These are phyloP conservation scores for Lasioglossum morio DNA, from an alignment of 2,888 invertebrate genomes.

Conservation along the genomic window DNA sequence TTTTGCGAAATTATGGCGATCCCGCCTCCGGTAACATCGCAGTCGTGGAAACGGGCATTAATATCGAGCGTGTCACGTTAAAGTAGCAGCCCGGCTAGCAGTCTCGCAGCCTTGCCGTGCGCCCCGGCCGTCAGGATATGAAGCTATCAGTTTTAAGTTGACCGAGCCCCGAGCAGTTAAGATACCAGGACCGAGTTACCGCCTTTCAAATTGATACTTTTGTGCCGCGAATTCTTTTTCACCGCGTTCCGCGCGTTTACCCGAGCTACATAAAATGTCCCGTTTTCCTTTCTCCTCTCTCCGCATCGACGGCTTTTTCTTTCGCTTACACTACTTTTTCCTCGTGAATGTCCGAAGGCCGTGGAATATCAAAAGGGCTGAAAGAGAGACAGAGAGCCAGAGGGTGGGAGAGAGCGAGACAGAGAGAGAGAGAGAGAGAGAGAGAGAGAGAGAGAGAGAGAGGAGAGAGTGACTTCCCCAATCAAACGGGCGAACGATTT, in stretches of 20 bases:
- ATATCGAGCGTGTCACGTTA: conserved; percentile 67
- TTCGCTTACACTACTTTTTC: background rate
- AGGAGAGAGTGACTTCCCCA: background rate
- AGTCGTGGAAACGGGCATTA: conserved; percentile 65
- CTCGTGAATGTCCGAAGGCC: conserved; percentile 3
- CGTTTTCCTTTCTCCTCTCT: background rate
- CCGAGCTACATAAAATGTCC: background rate
- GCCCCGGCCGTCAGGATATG: conserved; percentile 33
- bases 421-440: background rate
- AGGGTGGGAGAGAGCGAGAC: background rate
- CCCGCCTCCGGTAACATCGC: conserved; percentile 49
- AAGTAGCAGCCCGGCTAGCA: conserved; percentile 35
- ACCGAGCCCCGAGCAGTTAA: conserved; percentile 44
- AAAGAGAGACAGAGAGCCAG: background rate
- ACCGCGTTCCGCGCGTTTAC: conserved; percentile 32
- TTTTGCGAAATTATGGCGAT: conserved; percentile 71
- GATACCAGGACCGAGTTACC: conserved; percentile 40
- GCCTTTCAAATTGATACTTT: conserved; percentile 52
- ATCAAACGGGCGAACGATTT: conserved; percentile 7
- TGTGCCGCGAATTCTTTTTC: conserved; percentile 36
- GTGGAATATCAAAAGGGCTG: conserved; percentile 3
- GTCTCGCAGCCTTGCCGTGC: conserved; percentile 12
- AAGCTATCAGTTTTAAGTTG: conserved; percentile 63
- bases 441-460: background rate
- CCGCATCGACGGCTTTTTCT: background rate